Base-by-base conservation (phyloP, 1,140 invertebrate species). In the Rhopalosiphum padi region DNA sequence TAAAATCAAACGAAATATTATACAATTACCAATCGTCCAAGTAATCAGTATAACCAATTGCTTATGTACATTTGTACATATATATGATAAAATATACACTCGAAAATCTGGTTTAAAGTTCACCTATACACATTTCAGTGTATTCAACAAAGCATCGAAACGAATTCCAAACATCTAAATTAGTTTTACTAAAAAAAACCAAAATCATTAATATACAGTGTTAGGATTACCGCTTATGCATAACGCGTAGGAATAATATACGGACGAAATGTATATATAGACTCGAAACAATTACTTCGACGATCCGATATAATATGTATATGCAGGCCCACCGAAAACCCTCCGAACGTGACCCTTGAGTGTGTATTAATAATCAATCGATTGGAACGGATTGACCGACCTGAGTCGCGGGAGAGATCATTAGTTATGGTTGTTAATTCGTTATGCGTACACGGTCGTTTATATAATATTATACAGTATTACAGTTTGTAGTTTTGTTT, bases 351-450 rank as follows among this genome's bases (percentile, higher is more conserved):
- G 82, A 83, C 82, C 82, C n/a, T 83, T 41, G 35, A 41, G 22
- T 37, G 30, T 15, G 30, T 83, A 83, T 37, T 37, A 37, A 83
- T 41, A 83, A 41, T 25, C 82, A 7, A 83, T 83, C 35, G 82
- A 83, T 83, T 23, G 82, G 35, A 41, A 83, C 82, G 82, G 82
- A 83, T 83, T 83, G 82, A 83, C 35, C 82, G 77, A 82, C 15
- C 30, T 30, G 15, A 77, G 68, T 77, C 77, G 82, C 82, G 22
- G 37, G 21, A 41, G 37, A 83, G 82, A 83, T 83, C 82, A 83
- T 83, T 83, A 83, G 82, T 83, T 83, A 83, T 23, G 82, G 82
- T 83, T 41, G 37, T 83, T 83, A 83, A 83, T 83, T 41, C 82
- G 82, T 83, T 83, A 41, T 83, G 35, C 82, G 82, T 41, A 83